phyloP scores from a whole-genome alignment of 2,797 vertebrate genomes.

The Xenops minutus region DNA sequence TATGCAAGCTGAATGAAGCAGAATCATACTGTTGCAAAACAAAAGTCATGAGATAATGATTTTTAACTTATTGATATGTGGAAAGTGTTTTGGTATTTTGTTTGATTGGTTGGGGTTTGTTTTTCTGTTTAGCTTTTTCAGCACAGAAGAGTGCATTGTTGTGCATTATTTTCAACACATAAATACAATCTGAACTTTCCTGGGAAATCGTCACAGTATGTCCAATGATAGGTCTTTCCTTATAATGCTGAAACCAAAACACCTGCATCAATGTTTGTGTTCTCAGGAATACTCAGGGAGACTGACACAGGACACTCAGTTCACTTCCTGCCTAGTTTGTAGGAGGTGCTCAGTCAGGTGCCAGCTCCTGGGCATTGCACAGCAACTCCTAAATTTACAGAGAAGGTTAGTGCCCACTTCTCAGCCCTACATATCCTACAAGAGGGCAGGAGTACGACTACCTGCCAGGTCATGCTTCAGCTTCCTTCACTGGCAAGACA shows the following conservation, averaged over 20 bases:
- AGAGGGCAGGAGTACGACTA: fast-evolving
- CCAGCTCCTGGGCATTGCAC: fast-evolving
- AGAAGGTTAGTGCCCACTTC: not conserved
- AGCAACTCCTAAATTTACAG: not conserved
- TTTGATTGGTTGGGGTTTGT: not conserved
- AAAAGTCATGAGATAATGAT: not conserved
- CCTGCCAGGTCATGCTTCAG: not conserved
- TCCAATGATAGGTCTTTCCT: not conserved
- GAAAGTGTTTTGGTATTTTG: not conserved
- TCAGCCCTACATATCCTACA: not conserved
- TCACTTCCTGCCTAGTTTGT: not conserved
- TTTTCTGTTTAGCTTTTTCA: not conserved
- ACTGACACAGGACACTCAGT: not conserved
- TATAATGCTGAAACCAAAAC: not conserved
- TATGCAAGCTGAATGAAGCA: not conserved
- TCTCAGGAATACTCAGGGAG: not conserved
- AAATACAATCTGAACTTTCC: not conserved
- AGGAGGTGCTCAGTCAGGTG: not conserved
- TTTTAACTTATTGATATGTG: not conserved
- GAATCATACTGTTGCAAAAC: not conserved
- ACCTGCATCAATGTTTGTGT: not conserved
- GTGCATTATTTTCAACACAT: not conserved
- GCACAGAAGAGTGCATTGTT: not conserved
- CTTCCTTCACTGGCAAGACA: not conserved
- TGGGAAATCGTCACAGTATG: not conserved